A percentile compares a stretch with the other conserved stretches of the same genome.
Evolutionary conservation across 2,113 vertebrate species (phyloP).

Genomic region (Isichthys henryi): DNA sequence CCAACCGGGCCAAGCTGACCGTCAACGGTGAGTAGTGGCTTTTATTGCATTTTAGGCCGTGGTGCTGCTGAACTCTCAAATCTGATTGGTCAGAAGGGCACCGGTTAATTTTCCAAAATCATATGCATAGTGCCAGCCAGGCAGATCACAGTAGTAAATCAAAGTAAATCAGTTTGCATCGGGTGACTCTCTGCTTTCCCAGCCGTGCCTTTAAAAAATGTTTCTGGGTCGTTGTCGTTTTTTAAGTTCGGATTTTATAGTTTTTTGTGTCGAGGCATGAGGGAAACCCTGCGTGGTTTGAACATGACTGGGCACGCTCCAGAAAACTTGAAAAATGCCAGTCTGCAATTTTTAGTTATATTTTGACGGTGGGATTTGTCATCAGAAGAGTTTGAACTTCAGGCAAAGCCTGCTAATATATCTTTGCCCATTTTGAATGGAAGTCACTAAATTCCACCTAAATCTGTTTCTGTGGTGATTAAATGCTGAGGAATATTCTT

Average conservation of each 20-base stretch:
- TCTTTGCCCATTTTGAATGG: background rate
- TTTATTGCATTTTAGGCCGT: background rate
- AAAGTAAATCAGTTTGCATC: background rate
- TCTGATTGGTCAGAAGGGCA: background rate
- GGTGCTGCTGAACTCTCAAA: background rate
- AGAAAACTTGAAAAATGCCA: background rate
- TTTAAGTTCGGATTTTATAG: background rate
- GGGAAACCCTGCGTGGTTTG: background rate
- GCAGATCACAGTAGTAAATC: background rate
- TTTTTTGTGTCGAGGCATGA: background rate
- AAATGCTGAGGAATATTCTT: background rate
- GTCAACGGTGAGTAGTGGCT: slow-evolving; percentile 71
- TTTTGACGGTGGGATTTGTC: background rate
- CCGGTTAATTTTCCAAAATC: background rate
- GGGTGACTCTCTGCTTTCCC: background rate
- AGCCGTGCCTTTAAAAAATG: background rate
- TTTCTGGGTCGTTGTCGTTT: background rate
- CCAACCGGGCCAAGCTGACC: slow-evolving; percentile 78
- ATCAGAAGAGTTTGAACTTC: background rate
- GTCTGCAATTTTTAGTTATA: background rate
- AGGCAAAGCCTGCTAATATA: background rate
- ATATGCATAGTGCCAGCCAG: background rate
- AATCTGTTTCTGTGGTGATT: background rate
- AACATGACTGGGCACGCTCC: background rate
- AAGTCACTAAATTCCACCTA: background rate